Evolutionary conservation across 2,888 invertebrate genomes (phyloP).

Genomic region (Caenorhabditis virilis): DNA sequence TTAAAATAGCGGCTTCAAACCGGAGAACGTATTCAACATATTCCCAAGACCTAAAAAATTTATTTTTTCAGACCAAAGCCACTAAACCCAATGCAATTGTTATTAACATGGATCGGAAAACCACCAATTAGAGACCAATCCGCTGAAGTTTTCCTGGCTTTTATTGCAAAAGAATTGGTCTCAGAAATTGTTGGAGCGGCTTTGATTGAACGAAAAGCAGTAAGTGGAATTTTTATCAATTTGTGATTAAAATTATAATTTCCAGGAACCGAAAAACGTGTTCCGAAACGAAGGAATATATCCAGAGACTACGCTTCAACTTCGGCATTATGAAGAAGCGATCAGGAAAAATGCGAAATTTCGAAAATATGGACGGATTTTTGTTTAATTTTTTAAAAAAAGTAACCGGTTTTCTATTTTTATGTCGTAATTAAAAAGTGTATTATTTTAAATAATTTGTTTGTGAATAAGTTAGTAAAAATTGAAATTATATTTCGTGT

Average conservation of each 20-base stretch:
- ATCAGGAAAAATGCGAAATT: background rate
- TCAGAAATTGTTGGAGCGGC: background rate
- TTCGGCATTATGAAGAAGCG: conserved; percentile 2
- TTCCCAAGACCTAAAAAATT: too few species aligned
- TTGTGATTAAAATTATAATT: background rate
- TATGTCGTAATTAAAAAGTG: too few species aligned
- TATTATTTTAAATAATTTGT: too few species aligned
- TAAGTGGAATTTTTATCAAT: background rate
- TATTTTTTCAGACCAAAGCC: too few species aligned
- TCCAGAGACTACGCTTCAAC: background rate
- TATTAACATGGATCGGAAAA: background rate
- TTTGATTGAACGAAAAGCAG: background rate
- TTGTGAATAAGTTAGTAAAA: too few species aligned
- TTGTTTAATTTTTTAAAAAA: too few species aligned
- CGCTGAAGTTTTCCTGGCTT: background rate
- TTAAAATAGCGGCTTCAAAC: background rate
- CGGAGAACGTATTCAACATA: background rate
- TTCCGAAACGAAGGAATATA: background rate
- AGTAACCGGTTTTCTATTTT: too few species aligned
- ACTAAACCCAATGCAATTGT: background rate
- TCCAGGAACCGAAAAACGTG: background rate
- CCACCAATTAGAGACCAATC: background rate
- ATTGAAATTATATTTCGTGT: too few species aligned
- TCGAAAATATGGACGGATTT: background rate
- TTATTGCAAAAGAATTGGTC: background rate